Evolutionary conservation across 2,113 vertebrate species (phyloP), one percentile per base, ranked within the genome.

Genomic region (Clupea harengus): DNA sequence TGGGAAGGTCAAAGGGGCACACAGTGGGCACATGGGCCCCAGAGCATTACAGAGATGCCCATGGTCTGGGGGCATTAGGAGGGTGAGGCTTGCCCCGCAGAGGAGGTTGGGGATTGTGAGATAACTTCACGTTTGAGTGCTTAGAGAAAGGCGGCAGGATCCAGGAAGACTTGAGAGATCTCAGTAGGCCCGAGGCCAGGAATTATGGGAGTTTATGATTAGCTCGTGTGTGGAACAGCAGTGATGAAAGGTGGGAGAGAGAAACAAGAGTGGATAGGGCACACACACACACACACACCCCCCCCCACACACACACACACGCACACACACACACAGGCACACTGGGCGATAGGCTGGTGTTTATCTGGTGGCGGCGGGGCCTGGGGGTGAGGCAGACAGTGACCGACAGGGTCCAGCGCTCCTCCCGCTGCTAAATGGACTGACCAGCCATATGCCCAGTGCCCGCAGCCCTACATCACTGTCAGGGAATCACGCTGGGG

Each of bases 341-440:
- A 85, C 50, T 85, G 86, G 88, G 85, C 81, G 84, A 47, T 88
- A 75, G 84, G 85, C 84, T 86, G 84, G 86, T 83, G 82, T 81
- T 78, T 89, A 87, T 81, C 83, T 85, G 85, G 86, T 67, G 80
- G 85, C 82, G 54, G 88, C 80, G 28, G 45, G 85, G 88, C 87
- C 89, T 89, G 81, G n/a, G 91, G 90, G 90, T 85, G 88, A 88
- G 88, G 80, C 67, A 87, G 89, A 94, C 94, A 94, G 93, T 95
- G 93, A 94, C 94, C 93, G 93, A 94, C 93, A 94, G 94, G 94
- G 93, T 95, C 93, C 94, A 93, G 91, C 89, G 88, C 91, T 91
- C 88, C 88, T 87, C 94, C 95, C 93, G 94, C 94, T 94, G 94
- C 87, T 95, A 95, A 95, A 95, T 95, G 93, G 93, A 94, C 94